Conservation (phyloP, 2,113 vertebrate genomes). For the Galbula dea region DNA sequence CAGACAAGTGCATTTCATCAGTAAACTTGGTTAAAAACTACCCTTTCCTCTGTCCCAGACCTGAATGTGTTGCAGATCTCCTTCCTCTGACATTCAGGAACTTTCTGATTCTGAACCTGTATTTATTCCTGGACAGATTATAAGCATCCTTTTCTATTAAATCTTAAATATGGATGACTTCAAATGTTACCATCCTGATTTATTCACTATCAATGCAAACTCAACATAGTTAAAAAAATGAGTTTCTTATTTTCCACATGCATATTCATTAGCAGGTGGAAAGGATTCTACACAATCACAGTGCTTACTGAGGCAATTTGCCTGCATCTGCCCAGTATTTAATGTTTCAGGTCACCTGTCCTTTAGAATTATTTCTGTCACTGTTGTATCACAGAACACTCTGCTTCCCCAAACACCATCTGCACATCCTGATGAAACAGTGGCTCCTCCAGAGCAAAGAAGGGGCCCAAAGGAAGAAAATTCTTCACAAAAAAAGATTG, state of each 20-base stretch:
- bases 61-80: background rate
- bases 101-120: background rate
- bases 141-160: slow-evolving; percentile 12
- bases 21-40: background rate
- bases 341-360: slow-evolving; percentile 44
- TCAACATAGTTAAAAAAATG: slow-evolving; percentile 26
- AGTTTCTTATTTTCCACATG: slow-evolving; percentile 30
- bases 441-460: background rate
- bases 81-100: background rate
- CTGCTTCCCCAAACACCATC: background rate
- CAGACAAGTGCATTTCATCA: background rate
- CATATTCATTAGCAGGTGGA: slow-evolving; percentile 60
- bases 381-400: background rate
- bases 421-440: background rate
- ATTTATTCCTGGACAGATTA: slow-evolving; percentile 1
- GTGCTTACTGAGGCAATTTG: slow-evolving; percentile 47
- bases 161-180: slow-evolving; percentile 47
- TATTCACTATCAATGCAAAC: slow-evolving; percentile 33
- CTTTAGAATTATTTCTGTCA: slow-evolving; percentile 34
- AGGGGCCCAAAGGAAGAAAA: background rate
- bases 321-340: slow-evolving; percentile 35
- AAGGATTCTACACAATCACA: slow-evolving; percentile 17
- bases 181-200: slow-evolving; percentile 49
- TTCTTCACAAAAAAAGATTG: background rate
- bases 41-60: background rate